These are phyloP conservation scores for Ametastegia equiseti DNA, from an alignment of 2,888 invertebrate genomes.

Conservation along the genomic window DNA sequence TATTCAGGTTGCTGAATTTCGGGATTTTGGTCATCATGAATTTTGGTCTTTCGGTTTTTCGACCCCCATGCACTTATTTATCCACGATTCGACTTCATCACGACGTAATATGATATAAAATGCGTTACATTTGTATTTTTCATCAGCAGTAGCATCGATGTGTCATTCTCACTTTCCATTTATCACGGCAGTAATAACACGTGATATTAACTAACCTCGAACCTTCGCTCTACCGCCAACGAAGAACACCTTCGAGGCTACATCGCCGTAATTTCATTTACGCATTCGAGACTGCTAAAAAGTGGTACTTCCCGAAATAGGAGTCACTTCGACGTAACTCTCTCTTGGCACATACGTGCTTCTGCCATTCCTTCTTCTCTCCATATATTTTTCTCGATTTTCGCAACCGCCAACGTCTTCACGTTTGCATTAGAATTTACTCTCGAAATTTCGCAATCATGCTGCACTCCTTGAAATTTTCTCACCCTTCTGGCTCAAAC, in stretches of 20 bases:
- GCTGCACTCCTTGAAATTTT: neutral
- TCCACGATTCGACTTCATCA: neutral
- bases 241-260: constrained; percentile 35
- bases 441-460: neutral
- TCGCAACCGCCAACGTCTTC: neutral
- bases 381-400: neutral
- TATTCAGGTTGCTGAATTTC: too few species aligned
- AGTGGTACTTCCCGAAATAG: constrained; percentile 37
- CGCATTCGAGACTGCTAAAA: constrained; percentile 39
- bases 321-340: constrained; percentile 19
- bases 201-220: constrained; percentile 35
- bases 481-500: neutral
- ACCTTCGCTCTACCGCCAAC: constrained; percentile 7
- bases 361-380: neutral
- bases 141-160: neutral
- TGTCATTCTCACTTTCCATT: constrained; percentile 26
- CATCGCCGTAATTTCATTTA: constrained; percentile 27
- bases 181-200: neutral
- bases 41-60: too few species aligned
- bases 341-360: constrained; percentile 5
- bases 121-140: neutral
- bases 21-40: too few species aligned
- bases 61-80: too few species aligned
- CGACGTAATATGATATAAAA: too few species aligned
- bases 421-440: neutral